These are phyloP conservation scores for Bursaphelenchus mucronatus DNA, from an alignment of 1,140 invertebrate genomes.

Conservation along the genomic window DNA sequence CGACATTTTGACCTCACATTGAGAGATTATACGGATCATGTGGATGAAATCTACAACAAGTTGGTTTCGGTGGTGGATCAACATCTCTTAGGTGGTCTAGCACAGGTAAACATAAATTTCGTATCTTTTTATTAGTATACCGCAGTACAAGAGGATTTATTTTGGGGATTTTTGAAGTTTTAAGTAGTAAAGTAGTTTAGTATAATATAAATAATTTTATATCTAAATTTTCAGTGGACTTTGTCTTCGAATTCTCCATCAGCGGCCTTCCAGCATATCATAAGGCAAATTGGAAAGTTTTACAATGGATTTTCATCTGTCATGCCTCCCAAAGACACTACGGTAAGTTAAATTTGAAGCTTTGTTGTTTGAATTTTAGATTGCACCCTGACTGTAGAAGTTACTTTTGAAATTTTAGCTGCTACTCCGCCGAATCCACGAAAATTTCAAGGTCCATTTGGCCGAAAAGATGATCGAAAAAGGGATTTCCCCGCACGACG, in stretches of 20 bases:
- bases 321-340: constrained; percentile 61
- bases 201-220: constrained; percentile 5
- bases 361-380: constrained; percentile 69
- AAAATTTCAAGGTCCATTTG: constrained; percentile 79
- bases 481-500: constrained; percentile 87
- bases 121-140: neutral
- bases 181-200: constrained; percentile 59
- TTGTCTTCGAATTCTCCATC: constrained; percentile 90
- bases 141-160: neutral
- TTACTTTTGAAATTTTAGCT: constrained; percentile 63
- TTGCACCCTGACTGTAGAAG: neutral
- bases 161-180: constrained; percentile 64
- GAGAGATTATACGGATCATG: constrained; percentile 79
- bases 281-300: constrained; percentile 78
- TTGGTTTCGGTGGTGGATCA: constrained; percentile 77
- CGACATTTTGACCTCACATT: constrained; percentile 67
- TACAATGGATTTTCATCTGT: constrained; percentile 76
- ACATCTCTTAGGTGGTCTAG: constrained; percentile 43
- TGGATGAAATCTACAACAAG: constrained; percentile 84
- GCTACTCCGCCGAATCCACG: constrained; percentile 78
- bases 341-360: constrained; percentile 67
- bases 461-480: constrained; percentile 76
- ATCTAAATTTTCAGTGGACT: constrained; percentile 70
- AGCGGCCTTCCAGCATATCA: constrained; percentile 81
- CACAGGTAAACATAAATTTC: constrained; percentile 35